These are phyloP conservation scores for Apteryx mantelli DNA, from an alignment of 2,113 vertebrate species.

Conservation along the genomic window DNA sequence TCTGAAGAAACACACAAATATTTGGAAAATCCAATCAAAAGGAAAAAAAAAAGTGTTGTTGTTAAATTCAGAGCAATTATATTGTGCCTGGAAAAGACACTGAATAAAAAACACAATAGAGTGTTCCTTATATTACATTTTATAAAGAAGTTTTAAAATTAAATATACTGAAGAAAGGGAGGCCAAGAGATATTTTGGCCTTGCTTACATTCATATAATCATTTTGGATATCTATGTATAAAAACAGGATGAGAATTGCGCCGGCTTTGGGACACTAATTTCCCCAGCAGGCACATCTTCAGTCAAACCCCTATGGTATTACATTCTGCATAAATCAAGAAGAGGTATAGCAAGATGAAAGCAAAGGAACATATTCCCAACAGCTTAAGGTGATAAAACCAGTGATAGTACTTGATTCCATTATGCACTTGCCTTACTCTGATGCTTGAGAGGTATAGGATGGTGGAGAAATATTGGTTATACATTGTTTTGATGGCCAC, in stretches of 20 bases:
- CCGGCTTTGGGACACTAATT: neutral
- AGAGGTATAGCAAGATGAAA: neutral
- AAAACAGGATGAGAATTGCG: neutral
- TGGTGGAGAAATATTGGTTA: neutral
- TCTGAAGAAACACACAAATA: neutral
- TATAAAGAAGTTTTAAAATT: neutral
- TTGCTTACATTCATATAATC: neutral
- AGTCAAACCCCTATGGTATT: accelerated
- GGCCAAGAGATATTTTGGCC: neutral
- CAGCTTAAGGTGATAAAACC: neutral
- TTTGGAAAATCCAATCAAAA: neutral
- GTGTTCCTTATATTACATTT: neutral
- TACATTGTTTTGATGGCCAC: neutral
- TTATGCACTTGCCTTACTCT: neutral
- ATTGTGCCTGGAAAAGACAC: neutral
- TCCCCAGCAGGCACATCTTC: neutral
- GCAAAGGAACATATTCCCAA: neutral
- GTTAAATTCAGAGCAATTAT: neutral
- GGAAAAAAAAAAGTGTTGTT: neutral
- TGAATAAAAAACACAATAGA: neutral
- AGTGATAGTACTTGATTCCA: neutral
- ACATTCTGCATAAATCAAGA: neutral
- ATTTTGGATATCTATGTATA: neutral
- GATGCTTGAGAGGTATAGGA: neutral
- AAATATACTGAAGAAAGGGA: neutral